Base-by-base conservation (phyloP, 2,113 vertebrate genomes). In the Semnornis frantzii region DNA sequence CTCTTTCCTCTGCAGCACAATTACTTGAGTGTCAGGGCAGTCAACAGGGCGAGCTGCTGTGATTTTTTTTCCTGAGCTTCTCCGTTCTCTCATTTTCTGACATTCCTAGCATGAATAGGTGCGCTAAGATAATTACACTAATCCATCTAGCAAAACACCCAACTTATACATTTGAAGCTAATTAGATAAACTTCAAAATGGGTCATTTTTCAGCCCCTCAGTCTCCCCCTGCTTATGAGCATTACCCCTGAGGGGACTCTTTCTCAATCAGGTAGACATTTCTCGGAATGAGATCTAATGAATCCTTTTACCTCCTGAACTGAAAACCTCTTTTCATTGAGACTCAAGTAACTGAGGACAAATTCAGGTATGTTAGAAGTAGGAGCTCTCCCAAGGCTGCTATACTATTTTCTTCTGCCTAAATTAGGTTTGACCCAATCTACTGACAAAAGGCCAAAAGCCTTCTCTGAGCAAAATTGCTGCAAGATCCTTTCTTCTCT, bases 121-220 rank as follows among this genome's bases (percentile, higher is more conserved):
- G 85, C 17, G 9, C 77, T 52, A 57, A 95, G 94, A 94, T 97
- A 96, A 97, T 97, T 96, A 93, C 92, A 0, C 80, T 95, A 95
- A 97, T 97, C 95, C 93, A 97, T 96, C 95, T 95, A 95, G 85
- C 82, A 95, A 96, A 96, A 96, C 82, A 96, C 63, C 92, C 50
- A 95, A 95, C 87, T 94, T 96, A 92, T 66, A 95, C 55, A 86
- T 95, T 86, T 83, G 94, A 72, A 94, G 85, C 92, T 97, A 97
- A 97, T 97, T 97, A 95, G 85, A 96, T 94, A 95, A 96, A 96
- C 87, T 92, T 94, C 93, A 96, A 96, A 94, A 96, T 94, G 93
- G 94, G 93, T 97, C 94, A 97, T 97, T 96, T 96, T 96, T 96
- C 96, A 97, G 87, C 73, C 50, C 59, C 71, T 95, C 83, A 93